Conservation (phyloP, 2,113 vertebrate genomes). For the Gorsachius goisagi region DNA sequence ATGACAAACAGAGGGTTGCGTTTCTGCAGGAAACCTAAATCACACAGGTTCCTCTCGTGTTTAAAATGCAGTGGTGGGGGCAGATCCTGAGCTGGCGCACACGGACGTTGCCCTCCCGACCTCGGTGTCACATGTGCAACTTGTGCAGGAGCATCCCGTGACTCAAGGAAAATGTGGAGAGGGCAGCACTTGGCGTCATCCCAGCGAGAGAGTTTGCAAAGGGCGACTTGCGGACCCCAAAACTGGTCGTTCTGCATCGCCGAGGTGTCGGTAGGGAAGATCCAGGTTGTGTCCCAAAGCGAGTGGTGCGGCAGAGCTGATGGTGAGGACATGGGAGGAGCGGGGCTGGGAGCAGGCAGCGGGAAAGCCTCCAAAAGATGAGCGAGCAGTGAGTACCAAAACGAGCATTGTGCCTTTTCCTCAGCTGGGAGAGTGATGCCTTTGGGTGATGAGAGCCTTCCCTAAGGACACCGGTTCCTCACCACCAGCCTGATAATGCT, state of each 20-base stretch:
- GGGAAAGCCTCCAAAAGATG: neutral
- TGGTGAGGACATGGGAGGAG: neutral
- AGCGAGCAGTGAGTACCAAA: neutral
- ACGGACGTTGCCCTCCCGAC: neutral
- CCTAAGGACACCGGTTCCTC: neutral
- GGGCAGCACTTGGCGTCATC: neutral
- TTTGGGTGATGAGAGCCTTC: neutral
- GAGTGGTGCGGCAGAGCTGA: accelerated
- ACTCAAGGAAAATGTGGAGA: accelerated
- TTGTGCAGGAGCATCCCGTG: neutral
- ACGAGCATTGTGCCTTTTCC: neutral
- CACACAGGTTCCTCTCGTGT: neutral
- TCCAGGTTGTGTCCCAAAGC: neutral
- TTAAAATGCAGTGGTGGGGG: neutral
- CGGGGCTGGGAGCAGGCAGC: neutral
- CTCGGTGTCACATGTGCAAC: accelerated
- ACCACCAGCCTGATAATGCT: neutral
- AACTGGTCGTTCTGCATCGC: neutral
- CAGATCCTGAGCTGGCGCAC: neutral
- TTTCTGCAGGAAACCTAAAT: neutral
- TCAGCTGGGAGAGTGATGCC: neutral
- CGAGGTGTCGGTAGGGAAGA: neutral
- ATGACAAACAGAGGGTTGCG: neutral
- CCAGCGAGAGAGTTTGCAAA: neutral
- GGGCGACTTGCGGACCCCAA: neutral